A percentile compares a stretch with the other conserved stretches of the same genome.
Conservation (phyloP, 2,797 vertebrate species). For the Pyrocephalus nanus region DNA sequence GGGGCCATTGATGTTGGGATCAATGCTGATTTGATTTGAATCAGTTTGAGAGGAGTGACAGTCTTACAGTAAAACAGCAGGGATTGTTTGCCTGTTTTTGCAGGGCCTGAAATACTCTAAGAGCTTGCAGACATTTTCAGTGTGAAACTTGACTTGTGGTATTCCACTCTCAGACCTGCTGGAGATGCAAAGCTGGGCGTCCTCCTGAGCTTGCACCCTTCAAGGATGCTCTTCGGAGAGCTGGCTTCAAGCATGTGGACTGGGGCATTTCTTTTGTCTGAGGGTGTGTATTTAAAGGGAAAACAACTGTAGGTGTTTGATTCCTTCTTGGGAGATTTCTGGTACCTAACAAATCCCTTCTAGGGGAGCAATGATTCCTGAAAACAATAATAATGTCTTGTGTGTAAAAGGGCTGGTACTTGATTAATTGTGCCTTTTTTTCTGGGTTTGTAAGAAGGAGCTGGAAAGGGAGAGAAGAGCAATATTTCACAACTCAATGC, state of each 20-base stretch:
- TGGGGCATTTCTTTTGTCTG: neutral
- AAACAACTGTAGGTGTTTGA: neutral
- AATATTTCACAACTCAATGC: neutral
- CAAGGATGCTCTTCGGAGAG: neutral
- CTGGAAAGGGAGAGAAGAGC: neutral
- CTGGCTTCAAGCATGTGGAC: neutral
- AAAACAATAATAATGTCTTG: slow-evolving; percentile 8
- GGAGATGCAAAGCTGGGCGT: neutral
- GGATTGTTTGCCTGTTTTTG: neutral
- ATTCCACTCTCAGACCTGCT: neutral
- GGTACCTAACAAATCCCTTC: neutral
- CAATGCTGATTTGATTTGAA: too few species aligned
- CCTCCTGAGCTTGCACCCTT: neutral
- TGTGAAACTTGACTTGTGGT: neutral
- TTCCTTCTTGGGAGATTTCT: neutral
- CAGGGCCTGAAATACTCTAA: neutral
- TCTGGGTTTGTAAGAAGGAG: neutral
- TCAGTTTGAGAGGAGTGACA: neutral
- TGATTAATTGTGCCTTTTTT: neutral
- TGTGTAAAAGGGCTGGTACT: neutral
- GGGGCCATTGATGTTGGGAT: neutral
- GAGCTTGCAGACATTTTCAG: neutral
- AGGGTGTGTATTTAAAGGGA: neutral
- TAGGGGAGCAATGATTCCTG: slow-evolving; percentile 5
- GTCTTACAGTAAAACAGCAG: neutral